Conservation (phyloP, 2,888 invertebrate species). For the Pocota personata region DNA sequence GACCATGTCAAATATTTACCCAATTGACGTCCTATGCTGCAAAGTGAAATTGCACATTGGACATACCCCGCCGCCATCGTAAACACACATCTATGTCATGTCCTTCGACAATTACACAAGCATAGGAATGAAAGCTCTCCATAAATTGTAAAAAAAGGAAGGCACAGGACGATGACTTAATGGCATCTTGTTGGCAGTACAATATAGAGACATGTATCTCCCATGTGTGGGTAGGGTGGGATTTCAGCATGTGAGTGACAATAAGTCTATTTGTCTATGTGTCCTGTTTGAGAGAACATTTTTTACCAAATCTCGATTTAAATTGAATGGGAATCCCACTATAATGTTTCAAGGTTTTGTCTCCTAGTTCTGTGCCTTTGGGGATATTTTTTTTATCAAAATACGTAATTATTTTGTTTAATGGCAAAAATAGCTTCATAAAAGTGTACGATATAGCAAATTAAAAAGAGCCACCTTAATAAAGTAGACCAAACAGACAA, state of each 20-base stretch:
- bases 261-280: slow-evolving; percentile 34
- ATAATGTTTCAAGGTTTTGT: slow-evolving; percentile 27
- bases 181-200: slow-evolving; percentile 27
- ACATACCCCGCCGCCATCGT: slow-evolving; percentile 41
- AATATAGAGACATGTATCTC: slow-evolving; percentile 6
- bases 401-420: slow-evolving; percentile 32
- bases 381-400: slow-evolving; percentile 15
- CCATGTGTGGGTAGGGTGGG: neutral
- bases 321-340: slow-evolving; percentile 54
- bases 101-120: slow-evolving; percentile 64
- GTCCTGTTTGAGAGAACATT: slow-evolving; percentile 15
- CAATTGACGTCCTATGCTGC: slow-evolving; percentile 52
- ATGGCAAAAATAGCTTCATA: slow-evolving; percentile 9
- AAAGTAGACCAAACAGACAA: neutral
- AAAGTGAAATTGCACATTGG: slow-evolving; percentile 63
- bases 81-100: slow-evolving; percentile 57
- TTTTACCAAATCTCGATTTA: slow-evolving; percentile 19
- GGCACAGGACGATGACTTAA: slow-evolving; percentile 13
- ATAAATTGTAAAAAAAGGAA: slow-evolving; percentile 32
- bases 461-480: neutral
- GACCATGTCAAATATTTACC: slow-evolving; percentile 68
- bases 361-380: neutral
- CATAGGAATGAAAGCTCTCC: slow-evolving; percentile 13
- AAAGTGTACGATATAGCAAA: neutral
- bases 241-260: slow-evolving; percentile 19